Evolutionary conservation across 2,888 invertebrate species (phyloP), one percentile per base, ranked within the genome.

Genomic region (Cephus pygmeus): DNA sequence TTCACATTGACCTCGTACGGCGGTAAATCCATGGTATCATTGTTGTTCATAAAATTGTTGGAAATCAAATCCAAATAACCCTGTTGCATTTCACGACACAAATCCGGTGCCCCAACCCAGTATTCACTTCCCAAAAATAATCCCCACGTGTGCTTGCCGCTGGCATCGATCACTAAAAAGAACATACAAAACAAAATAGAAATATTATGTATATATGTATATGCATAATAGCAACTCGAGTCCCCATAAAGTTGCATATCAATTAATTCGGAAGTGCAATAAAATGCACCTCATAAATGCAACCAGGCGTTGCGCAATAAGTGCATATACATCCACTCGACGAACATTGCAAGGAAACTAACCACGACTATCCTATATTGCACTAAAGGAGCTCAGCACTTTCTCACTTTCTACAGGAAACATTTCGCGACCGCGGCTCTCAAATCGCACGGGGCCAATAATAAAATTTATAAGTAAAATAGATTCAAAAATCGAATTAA

Each of bases 371-470:
- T 56, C 23, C 23, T 56, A 56, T 56, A 56, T 56, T 56, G 56
- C 56, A 56, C 23, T 56, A 56, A 56, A 56, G 23, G 56, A 56
- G 23, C 56, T 23, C 56, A 84, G 82, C 76, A 84, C 86, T 87
- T 87, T 87, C 86, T 85, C 85, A 75, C 86, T 87, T 87, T 86
- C 85, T 87, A 85, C 85, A 85, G 84, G 85, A 86, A 87, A 81
- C 76, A 82, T 83, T 83, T 82, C 69, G 69, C 75, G 73, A n/a
- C 79, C 36, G 79, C 75, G 79, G 77, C 79, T 81, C 81, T 81
- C 79, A 79, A 79, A 82, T 78, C 34, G 40, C 73, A 31, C 12
- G 2, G 11, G n/a, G n/a, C 23, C 12, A 11, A 12, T 30, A 71
- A 36, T 30, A 30, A 33, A 34, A 33, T 35, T n/a, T 69, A 56